Evolutionary conservation across 2,888 invertebrate genomes (phyloP).

Genomic region (Keiferia lycopersicella): DNA sequence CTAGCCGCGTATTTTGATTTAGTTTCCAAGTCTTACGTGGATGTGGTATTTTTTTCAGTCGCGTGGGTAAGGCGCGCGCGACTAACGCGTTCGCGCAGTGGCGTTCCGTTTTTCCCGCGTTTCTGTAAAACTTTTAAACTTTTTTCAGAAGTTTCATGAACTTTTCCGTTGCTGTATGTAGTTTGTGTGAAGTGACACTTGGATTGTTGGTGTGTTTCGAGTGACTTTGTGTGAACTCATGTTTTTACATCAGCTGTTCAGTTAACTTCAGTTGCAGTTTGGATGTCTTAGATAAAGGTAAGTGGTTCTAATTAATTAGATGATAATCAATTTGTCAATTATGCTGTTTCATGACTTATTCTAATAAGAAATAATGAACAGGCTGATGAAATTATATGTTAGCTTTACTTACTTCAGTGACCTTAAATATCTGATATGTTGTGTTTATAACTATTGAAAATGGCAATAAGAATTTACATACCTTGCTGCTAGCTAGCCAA

Average conservation of each 20-base stretch:
- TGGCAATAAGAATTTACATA: no score
- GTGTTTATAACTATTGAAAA: no score
- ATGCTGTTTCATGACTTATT: no score
- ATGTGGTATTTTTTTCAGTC: slow-evolving; percentile 80
- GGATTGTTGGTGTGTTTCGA: slow-evolving; percentile 52
- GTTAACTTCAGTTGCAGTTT: slow-evolving; percentile 56
- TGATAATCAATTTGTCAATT: no score
- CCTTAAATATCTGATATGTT: no score
- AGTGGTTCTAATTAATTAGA: slow-evolving; percentile 37
- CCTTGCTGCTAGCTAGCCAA: no score
- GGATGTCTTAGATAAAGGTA: slow-evolving; percentile 75
- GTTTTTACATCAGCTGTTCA: slow-evolving; percentile 39
- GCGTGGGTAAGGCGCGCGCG: slow-evolving; percentile 76
- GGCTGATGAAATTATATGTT: no score
- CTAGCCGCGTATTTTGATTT: slow-evolving; percentile 80
- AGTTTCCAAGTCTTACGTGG: slow-evolving; percentile 80
- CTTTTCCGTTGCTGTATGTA: slow-evolving; percentile 39
- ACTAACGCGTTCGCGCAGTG: slow-evolving; percentile 58
- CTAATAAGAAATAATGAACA: no score
- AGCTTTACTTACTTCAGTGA: no score
- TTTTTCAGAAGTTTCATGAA: slow-evolving; percentile 51
- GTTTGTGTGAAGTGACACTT: slow-evolving; percentile 41
- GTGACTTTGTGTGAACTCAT: slow-evolving; percentile 49
- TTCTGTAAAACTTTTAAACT: slow-evolving; percentile 40
- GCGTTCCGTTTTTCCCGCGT: slow-evolving; percentile 55